Evolutionary conservation across 2,113 vertebrate species (phyloP).

Genomic region (Corydoras maculifer): DNA sequence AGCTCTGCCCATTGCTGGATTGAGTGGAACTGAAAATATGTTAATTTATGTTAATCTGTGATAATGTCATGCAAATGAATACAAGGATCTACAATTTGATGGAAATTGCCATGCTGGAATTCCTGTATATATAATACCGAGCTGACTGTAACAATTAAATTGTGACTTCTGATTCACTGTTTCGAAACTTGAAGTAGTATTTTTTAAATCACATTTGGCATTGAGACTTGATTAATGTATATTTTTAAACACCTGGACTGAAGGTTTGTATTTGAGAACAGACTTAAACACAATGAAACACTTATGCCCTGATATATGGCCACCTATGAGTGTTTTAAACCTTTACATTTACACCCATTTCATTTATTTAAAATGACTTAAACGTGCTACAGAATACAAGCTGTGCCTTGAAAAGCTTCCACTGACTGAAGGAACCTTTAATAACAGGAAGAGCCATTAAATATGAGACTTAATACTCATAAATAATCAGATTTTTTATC

Average conservation of each 20-base stretch:
- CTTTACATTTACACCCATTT: not conserved
- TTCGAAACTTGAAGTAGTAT: slow-evolving; percentile 12
- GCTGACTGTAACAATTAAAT: slow-evolving; percentile 27
- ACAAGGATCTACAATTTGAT: slow-evolving; percentile 57
- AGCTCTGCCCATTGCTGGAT: slow-evolving; percentile 55
- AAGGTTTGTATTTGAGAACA: not conserved
- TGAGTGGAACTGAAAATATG: slow-evolving; percentile 64
- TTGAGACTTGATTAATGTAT: slow-evolving; percentile 10
- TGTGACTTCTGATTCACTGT: slow-evolving; percentile 17
- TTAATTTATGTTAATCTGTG: slow-evolving; percentile 70
- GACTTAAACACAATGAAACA: not conserved
- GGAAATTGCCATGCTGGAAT: slow-evolving; percentile 48
- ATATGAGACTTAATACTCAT: too few relatives aligned
- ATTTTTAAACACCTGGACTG: not conserved
- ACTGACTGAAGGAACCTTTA: too few relatives aligned
- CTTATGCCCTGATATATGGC: too few relatives aligned
- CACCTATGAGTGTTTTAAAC: too few relatives aligned
- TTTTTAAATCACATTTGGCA: not conserved
- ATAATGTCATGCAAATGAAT: slow-evolving; percentile 68
- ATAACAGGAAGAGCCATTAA: too few relatives aligned
- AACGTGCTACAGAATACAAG: not conserved
- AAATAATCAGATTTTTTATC: too few relatives aligned
- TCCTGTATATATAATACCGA: slow-evolving; percentile 27
- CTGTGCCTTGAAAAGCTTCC: not conserved
- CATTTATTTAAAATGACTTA: not conserved